Evolutionary conservation across 2,113 vertebrate genomes (phyloP).

Genomic region (Morone saxatilis): DNA sequence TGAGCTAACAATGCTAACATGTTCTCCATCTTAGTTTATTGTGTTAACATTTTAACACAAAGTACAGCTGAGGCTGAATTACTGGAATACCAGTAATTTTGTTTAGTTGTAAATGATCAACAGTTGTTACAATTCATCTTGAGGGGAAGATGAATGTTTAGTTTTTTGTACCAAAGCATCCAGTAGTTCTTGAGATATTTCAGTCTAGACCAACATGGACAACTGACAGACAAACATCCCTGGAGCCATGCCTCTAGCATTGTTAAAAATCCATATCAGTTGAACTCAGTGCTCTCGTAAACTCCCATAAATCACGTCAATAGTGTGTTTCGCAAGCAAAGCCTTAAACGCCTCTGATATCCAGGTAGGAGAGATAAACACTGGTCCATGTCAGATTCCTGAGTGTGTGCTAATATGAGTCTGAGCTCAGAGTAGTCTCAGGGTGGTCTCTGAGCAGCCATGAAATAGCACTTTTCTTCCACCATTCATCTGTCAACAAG

Average conservation of each 20-base stretch:
- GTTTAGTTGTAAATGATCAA: background rate
- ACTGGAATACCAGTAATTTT: background rate
- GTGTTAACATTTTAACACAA: background rate
- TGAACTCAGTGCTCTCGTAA: background rate
- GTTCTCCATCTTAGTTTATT: background rate
- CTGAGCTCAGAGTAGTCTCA: background rate
- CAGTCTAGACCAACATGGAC: background rate
- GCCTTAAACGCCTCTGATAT: background rate
- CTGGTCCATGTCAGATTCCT: background rate
- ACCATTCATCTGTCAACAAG: conserved; percentile 12
- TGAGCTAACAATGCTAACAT: background rate
- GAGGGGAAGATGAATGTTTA: background rate
- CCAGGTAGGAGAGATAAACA: background rate
- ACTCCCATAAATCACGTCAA: background rate
- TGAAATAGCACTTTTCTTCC: background rate
- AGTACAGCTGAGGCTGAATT: background rate
- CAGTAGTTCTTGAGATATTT: background rate
- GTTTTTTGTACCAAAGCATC: background rate
- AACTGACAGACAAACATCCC: background rate
- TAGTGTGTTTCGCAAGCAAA: background rate
- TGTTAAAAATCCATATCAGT: background rate
- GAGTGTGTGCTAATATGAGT: background rate
- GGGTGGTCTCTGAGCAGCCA: conserved; percentile 2
- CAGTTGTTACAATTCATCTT: background rate
- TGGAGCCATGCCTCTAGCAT: background rate